Conservation (phyloP, 2,888 invertebrate species). For the Caenorhabditis sp. region DNA sequence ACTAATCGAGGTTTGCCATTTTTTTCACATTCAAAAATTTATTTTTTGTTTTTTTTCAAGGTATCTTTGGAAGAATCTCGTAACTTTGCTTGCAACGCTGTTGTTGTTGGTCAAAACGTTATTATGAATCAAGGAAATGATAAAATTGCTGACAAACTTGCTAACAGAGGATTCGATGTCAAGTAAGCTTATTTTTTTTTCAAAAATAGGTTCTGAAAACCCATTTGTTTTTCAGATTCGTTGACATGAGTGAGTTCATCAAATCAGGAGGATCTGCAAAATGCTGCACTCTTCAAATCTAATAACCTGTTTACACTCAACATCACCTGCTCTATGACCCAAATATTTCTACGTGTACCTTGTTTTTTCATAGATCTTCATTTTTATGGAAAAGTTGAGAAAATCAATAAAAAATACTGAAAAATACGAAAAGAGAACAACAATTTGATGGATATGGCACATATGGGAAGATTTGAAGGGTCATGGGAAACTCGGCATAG, state of each 20-base stretch:
- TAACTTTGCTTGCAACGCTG: conserved; percentile 69
- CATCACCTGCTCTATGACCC: background rate
- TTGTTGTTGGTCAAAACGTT: conserved; percentile 67
- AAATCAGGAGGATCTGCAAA: conserved; percentile 69
- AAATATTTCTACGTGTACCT: background rate
- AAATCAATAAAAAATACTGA: no score
- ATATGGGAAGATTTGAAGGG: no score
- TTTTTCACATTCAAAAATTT: no score
- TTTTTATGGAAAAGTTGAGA: no score
- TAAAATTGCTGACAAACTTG: conserved; percentile 58
- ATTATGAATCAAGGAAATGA: conserved; percentile 64
- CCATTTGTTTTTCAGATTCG: conserved; percentile 32
- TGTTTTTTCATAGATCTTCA: background rate
- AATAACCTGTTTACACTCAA: background rate
- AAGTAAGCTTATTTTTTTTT: conserved; percentile 11
- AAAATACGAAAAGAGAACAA: no score
- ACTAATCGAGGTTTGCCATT: conserved; percentile 45
- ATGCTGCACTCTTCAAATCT: conserved; percentile 63
- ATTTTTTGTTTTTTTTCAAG: conserved; percentile 3
- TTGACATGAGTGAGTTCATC: conserved; percentile 69
- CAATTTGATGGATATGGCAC: no score
- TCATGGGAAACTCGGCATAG: no score
- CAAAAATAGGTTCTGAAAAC: no score
- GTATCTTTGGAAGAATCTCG: conserved; percentile 63
- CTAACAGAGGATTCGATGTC: conserved; percentile 48